These are phyloP conservation scores for Alviniconcha marisindica DNA, from an alignment of 1,140 invertebrate genomes.

Conservation along the genomic window DNA sequence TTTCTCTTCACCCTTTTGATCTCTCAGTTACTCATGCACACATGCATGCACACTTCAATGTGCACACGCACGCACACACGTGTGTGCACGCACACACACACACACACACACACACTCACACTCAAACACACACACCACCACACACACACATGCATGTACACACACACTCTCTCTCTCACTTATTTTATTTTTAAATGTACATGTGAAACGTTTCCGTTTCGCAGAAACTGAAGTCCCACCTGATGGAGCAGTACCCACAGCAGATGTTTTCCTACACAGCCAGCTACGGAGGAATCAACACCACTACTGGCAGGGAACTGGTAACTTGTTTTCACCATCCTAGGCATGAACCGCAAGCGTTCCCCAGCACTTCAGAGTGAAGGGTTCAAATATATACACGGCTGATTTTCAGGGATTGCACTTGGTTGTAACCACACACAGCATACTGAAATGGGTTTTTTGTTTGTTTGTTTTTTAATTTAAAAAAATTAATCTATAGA, in stretches of 20 bases:
- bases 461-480: no score
- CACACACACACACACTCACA: neutral
- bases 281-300: neutral
- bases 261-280: conserved; percentile 1
- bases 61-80: no score
- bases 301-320: neutral
- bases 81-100: neutral
- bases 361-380: no score
- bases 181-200: no score
- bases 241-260: neutral
- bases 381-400: no score
- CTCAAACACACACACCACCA: neutral
- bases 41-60: neutral
- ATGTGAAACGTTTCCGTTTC: neutral
- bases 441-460: no score
- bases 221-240: neutral
- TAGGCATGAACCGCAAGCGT: no score
- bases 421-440: no score
- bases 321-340: neutral
- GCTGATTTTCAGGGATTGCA: no score
- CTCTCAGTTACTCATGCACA: neutral
- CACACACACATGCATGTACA: neutral
- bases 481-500: no score
- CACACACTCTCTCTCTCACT: neutral
- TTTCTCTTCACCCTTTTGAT: no score